Conservation (phyloP, 2,888 invertebrate species). For the Furcula furcula region DNA sequence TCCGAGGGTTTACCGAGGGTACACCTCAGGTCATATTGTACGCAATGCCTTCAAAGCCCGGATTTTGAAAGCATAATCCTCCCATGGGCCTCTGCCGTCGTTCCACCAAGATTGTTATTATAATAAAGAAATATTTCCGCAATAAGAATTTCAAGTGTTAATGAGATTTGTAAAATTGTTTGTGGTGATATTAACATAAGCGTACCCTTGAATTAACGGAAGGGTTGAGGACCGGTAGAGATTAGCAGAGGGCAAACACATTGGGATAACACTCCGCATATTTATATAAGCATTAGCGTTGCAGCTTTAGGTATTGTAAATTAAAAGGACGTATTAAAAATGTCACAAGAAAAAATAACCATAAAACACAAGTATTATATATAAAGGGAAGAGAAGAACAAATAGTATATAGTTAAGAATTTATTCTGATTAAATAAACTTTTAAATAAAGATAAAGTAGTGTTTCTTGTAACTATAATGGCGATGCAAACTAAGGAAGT, state of each 20-base stretch:
- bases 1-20: not conserved
- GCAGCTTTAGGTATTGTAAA: too few relatives aligned
- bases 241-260: not conserved
- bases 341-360: too few relatives aligned
- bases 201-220: not conserved
- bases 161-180: conserved; percentile 10
- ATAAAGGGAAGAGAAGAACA: too few relatives aligned
- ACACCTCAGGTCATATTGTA: conserved; percentile 4
- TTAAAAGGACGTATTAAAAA: too few relatives aligned
- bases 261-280: not conserved
- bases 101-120: conserved; percentile 22
- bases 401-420: too few relatives aligned
- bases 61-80: conserved; percentile 8
- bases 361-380: too few relatives aligned
- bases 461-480: too few relatives aligned
- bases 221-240: not conserved
- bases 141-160: conserved; percentile 11
- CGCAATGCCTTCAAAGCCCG: conserved; percentile 11
- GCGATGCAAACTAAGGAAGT: too few relatives aligned
- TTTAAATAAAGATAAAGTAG: too few relatives aligned
- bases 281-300: not conserved
- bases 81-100: conserved; percentile 9
- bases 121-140: conserved; percentile 20
- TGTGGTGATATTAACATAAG: not conserved
- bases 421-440: too few relatives aligned